Evolutionary conservation across 2,888 invertebrate genomes (phyloP).

Genomic region (Eilema depressum): DNA sequence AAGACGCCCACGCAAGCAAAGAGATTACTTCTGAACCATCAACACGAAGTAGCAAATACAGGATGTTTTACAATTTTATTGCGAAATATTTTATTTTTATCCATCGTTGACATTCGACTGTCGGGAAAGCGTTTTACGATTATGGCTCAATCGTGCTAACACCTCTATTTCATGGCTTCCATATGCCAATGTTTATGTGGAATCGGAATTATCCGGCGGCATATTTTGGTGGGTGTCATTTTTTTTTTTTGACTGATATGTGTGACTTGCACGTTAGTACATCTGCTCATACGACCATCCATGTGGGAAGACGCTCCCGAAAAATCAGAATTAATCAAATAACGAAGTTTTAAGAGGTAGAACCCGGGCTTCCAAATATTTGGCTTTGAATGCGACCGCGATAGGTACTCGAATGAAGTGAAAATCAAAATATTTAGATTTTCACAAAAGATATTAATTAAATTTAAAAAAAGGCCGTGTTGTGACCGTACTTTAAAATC

Average conservation of each 20-base stretch:
- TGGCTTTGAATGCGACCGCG: too few species aligned
- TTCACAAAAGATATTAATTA: too few species aligned
- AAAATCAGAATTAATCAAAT: too few species aligned
- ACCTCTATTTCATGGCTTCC: slow-evolving; percentile 5
- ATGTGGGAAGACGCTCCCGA: too few species aligned
- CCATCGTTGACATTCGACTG: slow-evolving; percentile 9
- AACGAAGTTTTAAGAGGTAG: too few species aligned
- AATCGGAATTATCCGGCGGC: slow-evolving; percentile 2
- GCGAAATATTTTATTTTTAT: slow-evolving; percentile 17
- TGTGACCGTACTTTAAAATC: too few species aligned
- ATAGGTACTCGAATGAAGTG: too few species aligned
- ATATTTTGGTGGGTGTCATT: not conserved
- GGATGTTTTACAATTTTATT: slow-evolving; percentile 8
- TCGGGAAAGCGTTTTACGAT: slow-evolving; percentile 23
- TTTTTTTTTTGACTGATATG: too few species aligned
- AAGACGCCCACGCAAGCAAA: not conserved
- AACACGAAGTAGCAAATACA: slow-evolving; percentile 9
- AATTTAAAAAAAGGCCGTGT: too few species aligned
- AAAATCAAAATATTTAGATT: too few species aligned
- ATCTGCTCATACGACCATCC: not conserved
- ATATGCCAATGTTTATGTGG: slow-evolving; percentile 7
- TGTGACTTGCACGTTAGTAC: not conserved
- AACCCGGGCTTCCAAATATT: too few species aligned
- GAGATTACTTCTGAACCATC: not conserved
- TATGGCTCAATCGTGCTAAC: slow-evolving; percentile 25